Evolutionary conservation across 2,113 vertebrate genomes (phyloP).

Genomic region (Piprites chloris): DNA sequence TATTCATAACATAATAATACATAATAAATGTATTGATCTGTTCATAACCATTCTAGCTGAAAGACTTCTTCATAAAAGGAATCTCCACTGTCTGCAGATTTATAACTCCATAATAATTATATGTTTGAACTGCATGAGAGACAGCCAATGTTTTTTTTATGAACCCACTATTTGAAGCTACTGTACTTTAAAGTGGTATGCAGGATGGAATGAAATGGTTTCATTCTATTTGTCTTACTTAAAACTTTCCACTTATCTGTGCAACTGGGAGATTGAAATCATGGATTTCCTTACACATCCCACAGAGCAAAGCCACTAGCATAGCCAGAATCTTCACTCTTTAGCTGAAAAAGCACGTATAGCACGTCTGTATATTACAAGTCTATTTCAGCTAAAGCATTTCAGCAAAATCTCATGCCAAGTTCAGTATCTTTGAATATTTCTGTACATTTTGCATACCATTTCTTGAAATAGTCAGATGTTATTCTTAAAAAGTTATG

Average conservation of each 20-base stretch:
- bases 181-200: conserved; percentile 19
- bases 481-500: background rate
- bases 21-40: conserved; percentile 16
- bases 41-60: background rate
- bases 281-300: background rate
- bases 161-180: background rate
- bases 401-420: background rate
- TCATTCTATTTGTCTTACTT: conserved; percentile 46
- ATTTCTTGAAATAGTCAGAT: background rate
- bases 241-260: conserved; percentile 45
- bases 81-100: background rate
- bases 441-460: background rate
- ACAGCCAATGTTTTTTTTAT: conserved; percentile 9
- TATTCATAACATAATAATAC: background rate
- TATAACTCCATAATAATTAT: background rate
- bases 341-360: background rate
- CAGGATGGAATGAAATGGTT: conserved; percentile 37
- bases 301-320: conserved; percentile 11
- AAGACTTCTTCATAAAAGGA: background rate
- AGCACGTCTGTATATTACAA: background rate
- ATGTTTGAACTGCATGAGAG: conserved; percentile 15
- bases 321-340: background rate
- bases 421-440: background rate
- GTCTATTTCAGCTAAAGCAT: background rate
- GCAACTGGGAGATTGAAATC: background rate